A percentile compares a stretch with the other conserved stretches of the same genome.
Conservation (phyloP, 2,888 invertebrate genomes). For the Synanthedon tipuliformis region DNA sequence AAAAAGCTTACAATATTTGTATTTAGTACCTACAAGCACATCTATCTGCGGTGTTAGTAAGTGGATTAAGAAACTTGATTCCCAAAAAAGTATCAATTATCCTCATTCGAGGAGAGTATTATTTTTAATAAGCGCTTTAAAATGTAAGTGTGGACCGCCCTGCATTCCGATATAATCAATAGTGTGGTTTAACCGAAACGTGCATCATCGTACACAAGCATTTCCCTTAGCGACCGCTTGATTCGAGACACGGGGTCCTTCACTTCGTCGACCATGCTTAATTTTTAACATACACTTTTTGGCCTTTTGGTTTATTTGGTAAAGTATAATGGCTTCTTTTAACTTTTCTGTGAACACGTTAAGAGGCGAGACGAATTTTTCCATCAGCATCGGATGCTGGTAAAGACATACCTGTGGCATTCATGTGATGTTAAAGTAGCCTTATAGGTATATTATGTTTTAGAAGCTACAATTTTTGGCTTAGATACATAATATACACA, state of each 20-base stretch:
- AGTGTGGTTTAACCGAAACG: conserved; percentile 9
- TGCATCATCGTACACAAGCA: not conserved
- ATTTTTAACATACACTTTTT: too few relatives aligned
- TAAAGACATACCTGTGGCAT: too few relatives aligned
- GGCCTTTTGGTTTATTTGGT: too few relatives aligned
- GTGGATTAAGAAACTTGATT: conserved; percentile 7
- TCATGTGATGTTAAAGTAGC: too few relatives aligned
- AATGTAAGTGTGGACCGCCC: conserved; percentile 9
- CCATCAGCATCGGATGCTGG: too few relatives aligned
- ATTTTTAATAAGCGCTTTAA: conserved; percentile 11
- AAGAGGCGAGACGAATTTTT: not conserved
- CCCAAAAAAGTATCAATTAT: conserved; percentile 10
- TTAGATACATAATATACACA: too few relatives aligned
- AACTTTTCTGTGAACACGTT: not conserved
- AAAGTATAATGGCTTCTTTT: not conserved
- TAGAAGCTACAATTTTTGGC: too few relatives aligned
- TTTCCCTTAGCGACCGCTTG: not conserved
- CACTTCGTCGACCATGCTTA: not conserved
- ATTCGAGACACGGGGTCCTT: not conserved
- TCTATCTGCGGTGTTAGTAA: conserved; percentile 1
- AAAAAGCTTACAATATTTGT: not conserved
- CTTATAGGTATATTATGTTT: too few relatives aligned
- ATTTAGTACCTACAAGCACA: not conserved
- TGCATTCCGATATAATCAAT: conserved; percentile 22
- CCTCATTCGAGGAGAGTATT: conserved; percentile 6